Base-by-base conservation (phyloP, 2,797 vertebrate genomes). In the Periophthalmus magnuspinnatus region DNA sequence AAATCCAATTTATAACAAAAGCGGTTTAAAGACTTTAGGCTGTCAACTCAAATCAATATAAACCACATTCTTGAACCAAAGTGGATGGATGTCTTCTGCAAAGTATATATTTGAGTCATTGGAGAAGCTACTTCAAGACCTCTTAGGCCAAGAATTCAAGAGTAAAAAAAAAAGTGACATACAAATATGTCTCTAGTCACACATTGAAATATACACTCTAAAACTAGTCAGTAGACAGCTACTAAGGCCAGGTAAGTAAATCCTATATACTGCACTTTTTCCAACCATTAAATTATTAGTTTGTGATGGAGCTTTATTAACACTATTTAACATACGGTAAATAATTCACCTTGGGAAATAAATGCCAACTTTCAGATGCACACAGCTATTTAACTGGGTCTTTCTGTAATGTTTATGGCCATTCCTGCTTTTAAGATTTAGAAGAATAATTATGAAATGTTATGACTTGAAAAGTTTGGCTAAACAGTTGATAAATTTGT, bases 1-100 rank as follows among this genome's bases (percentile, higher is more conserved):
- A 76, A 74, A 60, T 28, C 24, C 57, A 50, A 36, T 78, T 72
- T 75, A 79, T 79, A 77, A 69, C 58, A 60, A 34, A 21, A 63
- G 67, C 67, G 17, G 47, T 50, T 81, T 78, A 19, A 71, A 64
- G 70, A 68, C 59, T 70, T 73, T 0, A 33, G 5, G 48, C 10
- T 1, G 36, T 54, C 2, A 45, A 21, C 62, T 28, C 21, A 28
- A 45, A 64, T 50, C 2, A 65, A 65, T 21, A 48, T 0, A 58
- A 67, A 8, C 6, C 5, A 5, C 3, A 54, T 28, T 0, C 60
- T 70, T 68, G 10, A 65, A 65, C 65, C 24, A 78, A 58, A 64
- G 61, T 2, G 17, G 24, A 58, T 38, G 9, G 63, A 6, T 2
- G 45, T 69, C 38, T 63, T 68, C 24, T n/a, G 54, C 41, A 50